Conservation (phyloP, 1,140 invertebrate genomes). For the Mizuhopecten yessoensis region DNA sequence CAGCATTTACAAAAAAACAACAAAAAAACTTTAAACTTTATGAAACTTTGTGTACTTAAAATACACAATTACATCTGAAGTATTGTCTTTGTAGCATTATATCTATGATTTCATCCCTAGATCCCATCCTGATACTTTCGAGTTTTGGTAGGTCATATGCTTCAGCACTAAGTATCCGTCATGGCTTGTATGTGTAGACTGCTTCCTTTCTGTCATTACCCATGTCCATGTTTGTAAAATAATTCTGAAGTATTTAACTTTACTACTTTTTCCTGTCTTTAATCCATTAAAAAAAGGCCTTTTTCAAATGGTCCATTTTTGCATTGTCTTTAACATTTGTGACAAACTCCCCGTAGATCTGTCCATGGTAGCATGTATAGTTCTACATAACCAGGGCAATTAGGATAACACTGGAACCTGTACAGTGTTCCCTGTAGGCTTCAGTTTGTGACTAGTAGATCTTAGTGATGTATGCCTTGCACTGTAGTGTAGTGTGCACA, state of each 20-base stretch:
- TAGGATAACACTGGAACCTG: too few species aligned
- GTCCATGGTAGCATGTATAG: neutral
- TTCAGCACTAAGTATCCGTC: too few species aligned
- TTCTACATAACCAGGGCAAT: neutral
- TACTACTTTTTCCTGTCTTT: neutral
- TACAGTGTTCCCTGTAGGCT: too few species aligned
- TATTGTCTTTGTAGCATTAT: too few species aligned
- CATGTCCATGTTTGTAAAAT: neutral
- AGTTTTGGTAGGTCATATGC: too few species aligned
- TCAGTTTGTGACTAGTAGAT: too few species aligned
- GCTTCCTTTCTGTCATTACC: neutral
- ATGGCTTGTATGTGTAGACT: conserved; percentile 35
- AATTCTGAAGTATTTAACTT: neutral
- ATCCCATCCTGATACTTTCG: neutral
- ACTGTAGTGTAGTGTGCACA: neutral
- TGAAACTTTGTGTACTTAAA: neutral
- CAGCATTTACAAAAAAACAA: neutral
- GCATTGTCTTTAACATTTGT: neutral
- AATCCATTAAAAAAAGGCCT: neutral
- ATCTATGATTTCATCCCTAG: too few species aligned
- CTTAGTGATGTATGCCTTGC: neutral
- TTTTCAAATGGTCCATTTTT: neutral
- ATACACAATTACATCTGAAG: too few species aligned
- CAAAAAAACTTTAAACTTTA: neutral
- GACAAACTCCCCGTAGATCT: neutral